Conservation (phyloP, 2,888 invertebrate genomes). For the Argyresthia albistria region DNA sequence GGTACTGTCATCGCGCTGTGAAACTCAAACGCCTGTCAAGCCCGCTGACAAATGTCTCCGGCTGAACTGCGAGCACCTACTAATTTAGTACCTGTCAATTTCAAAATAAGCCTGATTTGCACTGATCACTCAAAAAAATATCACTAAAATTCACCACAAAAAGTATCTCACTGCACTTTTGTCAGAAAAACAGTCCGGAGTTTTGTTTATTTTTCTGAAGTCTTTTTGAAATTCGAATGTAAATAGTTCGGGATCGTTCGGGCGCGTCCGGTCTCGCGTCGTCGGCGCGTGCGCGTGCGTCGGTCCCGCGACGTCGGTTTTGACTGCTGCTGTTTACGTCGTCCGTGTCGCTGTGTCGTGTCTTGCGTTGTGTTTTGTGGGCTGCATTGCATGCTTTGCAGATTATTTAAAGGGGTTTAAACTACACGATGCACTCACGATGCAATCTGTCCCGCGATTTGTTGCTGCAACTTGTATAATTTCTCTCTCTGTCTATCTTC, state of each 20-base stretch:
- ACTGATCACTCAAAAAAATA: not conserved
- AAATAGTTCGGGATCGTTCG: too few relatives aligned
- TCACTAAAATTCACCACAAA: not conserved
- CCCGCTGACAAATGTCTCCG: too few relatives aligned
- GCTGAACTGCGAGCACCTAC: too few relatives aligned
- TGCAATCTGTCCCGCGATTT: too few relatives aligned
- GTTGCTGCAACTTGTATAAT: too few relatives aligned
- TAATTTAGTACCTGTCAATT: not conserved
- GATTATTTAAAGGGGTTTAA: too few relatives aligned
- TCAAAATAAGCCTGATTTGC: not conserved
- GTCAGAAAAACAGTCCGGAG: constrained; percentile 11
- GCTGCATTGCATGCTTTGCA: too few relatives aligned
- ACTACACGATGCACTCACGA: too few relatives aligned
- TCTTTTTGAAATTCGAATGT: constrained; percentile 19
- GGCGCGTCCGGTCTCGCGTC: constrained; percentile 3
- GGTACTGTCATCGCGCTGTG: constrained; percentile 9
- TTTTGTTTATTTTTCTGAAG: too few relatives aligned
- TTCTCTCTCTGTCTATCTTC: too few relatives aligned
- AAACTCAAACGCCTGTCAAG: constrained; percentile 19
- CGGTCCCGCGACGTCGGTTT: constrained; percentile 47
- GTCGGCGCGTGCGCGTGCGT: constrained; percentile 64
- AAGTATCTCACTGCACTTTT: not conserved
- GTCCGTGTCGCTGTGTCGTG: not conserved
- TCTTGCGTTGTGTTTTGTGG: too few relatives aligned
- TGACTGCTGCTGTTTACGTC: constrained; percentile 36